Base-by-base conservation (phyloP, 2,797 vertebrate genomes). In the Acanthurus lineatus region DNA sequence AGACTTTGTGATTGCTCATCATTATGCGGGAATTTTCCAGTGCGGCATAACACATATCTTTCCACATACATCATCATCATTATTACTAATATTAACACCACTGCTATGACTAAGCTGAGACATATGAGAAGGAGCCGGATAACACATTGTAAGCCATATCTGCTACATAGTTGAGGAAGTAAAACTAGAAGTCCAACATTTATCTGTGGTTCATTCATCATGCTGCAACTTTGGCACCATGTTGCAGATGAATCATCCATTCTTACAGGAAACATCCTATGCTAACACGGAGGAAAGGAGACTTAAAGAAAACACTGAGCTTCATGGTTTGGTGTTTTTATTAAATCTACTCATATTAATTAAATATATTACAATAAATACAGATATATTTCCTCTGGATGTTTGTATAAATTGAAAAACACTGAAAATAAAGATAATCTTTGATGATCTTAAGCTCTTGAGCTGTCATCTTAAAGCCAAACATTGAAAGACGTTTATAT, bases 121-220 rank as follows among this genome's bases (percentile, higher is more conserved):
- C 59, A 61, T 64, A 77, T 72, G 49, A 64, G 2, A 32, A 2
- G 15, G 15, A 59, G 25, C 32, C 75, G 73, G 51, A 20, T 47
- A 48, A 66, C 47, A 1, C 44, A 54, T 57, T 38, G 28, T 22
- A 15, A 60, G 40, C 45, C n/a, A 51, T 19, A 16, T 73, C 1
- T 51, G 2, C 32, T 15, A 0, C 14, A 9, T 6, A 10, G 7
- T 10, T 70, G 58, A 77, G 88, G 88, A 92, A 90, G 88, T 85
- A 74, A 87, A 74, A 80, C 57, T 58, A 4, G 12, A 49, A 49
- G 28, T 62, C 6, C 1, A 59, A 25, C 5, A 65, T 57, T 67
- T 68, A 35, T 68, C 25, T 44, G 15, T 15, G 20, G 17, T 20
- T 40, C 17, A 70, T 68, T 79, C 38, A 15, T 67, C 45, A 75